These are phyloP conservation scores for Lerema accius DNA, from an alignment of 1,140 invertebrate species.

Conservation along the genomic window DNA sequence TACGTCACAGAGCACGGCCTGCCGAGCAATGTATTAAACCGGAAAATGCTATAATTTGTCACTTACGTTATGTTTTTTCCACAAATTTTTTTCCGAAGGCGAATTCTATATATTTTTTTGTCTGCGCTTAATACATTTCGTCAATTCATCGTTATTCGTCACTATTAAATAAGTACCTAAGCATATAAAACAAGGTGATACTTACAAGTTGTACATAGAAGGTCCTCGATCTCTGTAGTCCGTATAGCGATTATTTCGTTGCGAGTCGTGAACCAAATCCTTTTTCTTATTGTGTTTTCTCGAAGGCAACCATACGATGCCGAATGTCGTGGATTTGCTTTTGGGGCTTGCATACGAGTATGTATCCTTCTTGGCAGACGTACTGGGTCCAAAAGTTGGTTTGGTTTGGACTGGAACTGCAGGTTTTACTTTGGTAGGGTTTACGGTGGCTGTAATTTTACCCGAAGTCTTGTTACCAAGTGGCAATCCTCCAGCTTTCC, in stretches of 20 bases:
- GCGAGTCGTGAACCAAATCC: conserved; percentile 53
- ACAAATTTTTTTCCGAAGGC: no score
- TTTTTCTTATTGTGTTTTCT: conserved; percentile 65
- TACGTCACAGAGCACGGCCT: no score
- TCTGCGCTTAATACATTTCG: no score
- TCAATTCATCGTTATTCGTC: no score
- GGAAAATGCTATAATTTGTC: no score
- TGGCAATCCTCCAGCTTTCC: conserved; percentile 2
- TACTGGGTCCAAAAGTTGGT: conserved; percentile 25
- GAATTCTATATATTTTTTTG: no score
- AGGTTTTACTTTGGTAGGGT: conserved; percentile 7
- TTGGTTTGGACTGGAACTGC: conserved; percentile 1
- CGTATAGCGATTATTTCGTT: conserved; percentile 46
- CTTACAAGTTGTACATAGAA: conserved; percentile 72
- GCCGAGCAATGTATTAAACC: no score
- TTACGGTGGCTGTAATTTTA: conserved; percentile 30
- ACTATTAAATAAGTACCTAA: no score
- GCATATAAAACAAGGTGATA: conserved; percentile 32
- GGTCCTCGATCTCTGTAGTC: conserved; percentile 48
- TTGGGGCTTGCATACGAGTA: conserved; percentile 46
- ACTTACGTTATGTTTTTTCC: no score
- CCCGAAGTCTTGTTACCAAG: conserved; percentile 22
- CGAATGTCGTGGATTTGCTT: conserved; percentile 54
- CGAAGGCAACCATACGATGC: conserved; percentile 69
- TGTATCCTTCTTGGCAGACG: conserved; percentile 43